Evolutionary conservation across 2,888 invertebrate species (phyloP), one percentile per base, ranked within the genome.

Genomic region (Ypsolopha scabrella): DNA sequence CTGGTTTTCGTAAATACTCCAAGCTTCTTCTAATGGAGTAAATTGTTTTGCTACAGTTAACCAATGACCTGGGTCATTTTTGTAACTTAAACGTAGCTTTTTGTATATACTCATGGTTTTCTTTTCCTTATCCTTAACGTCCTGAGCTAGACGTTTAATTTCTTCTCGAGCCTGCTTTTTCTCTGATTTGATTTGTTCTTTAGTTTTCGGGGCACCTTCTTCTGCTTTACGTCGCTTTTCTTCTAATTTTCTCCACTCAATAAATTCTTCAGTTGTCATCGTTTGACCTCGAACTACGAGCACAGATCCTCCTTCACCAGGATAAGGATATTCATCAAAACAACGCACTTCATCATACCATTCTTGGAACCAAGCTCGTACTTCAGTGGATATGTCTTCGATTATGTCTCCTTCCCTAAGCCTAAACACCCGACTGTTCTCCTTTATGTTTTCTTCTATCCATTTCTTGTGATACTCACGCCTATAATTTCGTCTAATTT

Each of bases 301-400:
- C 50, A 90, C 75, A 10, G 88, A 88, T 2, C 94, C 95, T 6
- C 94, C 94, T 68, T 91, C 89, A 38, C 90, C 90, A 38, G 89
- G 89, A 54, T 89, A 89, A 48, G 95, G 94, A 67, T 89, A 92
- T 56, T 91, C 90, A 55, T 94, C 94, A 65, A 94, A 93, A 48
- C 83, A 73, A 34, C 83, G 81, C 0, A 82, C 69, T 53, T 70
- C 68, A 41, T 72, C 70, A 73, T 92, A 86, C 91, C 92, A 93
- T 51, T 89, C 79, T 47, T 85, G 68, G 64, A 93, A 91, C 94
- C 94, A 94, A 63, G 90, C 89, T 53, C 92, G 85, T 52, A 95
- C 89, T 80, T 94, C 93, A 56, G 90, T 91, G 41, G 91, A 89
- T 68, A 94, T 92, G 60, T 92, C 91, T 65, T 94, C 94, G 75